Conservation (phyloP, 2,113 vertebrate genomes). For the Otocyon megalotis region DNA sequence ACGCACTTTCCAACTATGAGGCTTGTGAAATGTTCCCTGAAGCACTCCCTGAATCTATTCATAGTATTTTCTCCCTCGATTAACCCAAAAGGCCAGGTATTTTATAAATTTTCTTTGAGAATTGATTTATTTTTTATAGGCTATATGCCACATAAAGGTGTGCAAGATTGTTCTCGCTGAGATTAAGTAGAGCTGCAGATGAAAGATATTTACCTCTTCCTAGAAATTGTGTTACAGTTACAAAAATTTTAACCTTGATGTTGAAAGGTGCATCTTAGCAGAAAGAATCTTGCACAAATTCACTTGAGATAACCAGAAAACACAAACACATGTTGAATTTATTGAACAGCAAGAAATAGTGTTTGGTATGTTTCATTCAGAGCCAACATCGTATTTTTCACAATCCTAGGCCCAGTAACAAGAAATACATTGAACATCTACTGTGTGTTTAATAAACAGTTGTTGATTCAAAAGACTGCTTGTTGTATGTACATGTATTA, state of each 20-base stretch:
- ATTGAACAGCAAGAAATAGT: background rate
- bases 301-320: background rate
- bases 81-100: background rate
- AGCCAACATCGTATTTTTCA: background rate
- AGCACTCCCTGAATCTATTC: background rate
- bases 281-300: background rate
- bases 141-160: background rate
- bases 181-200: background rate
- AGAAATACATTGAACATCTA: background rate
- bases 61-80: background rate
- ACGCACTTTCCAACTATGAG: background rate
- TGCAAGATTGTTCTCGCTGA: background rate
- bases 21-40: background rate
- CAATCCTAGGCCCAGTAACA: background rate
- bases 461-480: background rate
- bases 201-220: background rate
- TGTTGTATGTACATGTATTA: background rate
- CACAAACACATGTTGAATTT: background rate
- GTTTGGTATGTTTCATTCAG: background rate
- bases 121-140: background rate
- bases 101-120: conserved; percentile 25
- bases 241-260: background rate
- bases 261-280: background rate
- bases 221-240: background rate
- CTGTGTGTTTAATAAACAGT: background rate